Evolutionary conservation across 2,113 vertebrate genomes (phyloP).

Genomic region (Himantopus leucocephalus): DNA sequence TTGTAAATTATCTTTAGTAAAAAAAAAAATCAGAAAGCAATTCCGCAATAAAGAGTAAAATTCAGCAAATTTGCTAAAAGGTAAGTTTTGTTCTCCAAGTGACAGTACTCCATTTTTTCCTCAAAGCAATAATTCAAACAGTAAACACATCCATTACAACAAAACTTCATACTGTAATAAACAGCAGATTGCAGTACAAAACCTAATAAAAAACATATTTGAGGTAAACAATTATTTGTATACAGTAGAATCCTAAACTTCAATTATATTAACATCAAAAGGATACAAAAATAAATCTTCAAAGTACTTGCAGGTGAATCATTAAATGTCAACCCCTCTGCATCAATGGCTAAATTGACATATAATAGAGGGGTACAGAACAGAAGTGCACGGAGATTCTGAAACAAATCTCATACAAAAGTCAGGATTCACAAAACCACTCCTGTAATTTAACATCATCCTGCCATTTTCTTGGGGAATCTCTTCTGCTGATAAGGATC

Average conservation of each 20-base stretch:
- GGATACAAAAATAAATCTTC: neutral
- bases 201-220: neutral
- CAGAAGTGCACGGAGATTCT: neutral
- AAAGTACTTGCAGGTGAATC: neutral
- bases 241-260: neutral
- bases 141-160: neutral
- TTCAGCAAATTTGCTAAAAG: neutral
- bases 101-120: neutral
- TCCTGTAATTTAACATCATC: neutral
- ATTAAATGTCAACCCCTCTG: neutral
- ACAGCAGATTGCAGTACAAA: neutral
- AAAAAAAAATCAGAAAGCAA: neutral
- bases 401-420: neutral
- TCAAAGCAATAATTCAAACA: neutral
- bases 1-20: neutral
- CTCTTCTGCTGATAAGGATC: neutral
- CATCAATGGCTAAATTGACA: neutral
- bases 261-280: neutral
- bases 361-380: neutral
- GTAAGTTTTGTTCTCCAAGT: neutral
- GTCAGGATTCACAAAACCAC: neutral
- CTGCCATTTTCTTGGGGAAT: neutral
- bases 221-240: neutral
- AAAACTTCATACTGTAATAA: neutral
- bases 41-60: neutral